Evolutionary conservation across 2,797 vertebrate species (phyloP).

Genomic region (Lagodon rhomboides): DNA sequence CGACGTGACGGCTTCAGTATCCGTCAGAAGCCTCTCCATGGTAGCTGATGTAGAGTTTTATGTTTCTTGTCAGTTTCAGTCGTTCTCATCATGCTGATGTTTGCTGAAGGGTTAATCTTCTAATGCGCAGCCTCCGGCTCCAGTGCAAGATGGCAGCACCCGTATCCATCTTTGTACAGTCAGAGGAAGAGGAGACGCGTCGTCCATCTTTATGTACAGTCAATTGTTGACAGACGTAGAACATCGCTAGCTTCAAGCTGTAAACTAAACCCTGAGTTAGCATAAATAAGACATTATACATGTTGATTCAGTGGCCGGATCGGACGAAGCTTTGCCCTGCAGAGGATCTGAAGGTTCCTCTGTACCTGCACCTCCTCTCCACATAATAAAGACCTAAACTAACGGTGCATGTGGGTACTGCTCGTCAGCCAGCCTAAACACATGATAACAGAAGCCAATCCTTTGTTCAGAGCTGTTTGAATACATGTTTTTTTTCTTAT

Average conservation of each 20-base stretch:
- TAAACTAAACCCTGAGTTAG: neutral
- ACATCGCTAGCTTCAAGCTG: neutral
- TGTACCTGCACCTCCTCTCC: neutral
- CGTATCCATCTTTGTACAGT: too few relatives aligned
- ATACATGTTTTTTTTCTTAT: neutral
- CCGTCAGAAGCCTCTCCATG: too few relatives aligned
- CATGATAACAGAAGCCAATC: neutral
- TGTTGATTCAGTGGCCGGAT: neutral
- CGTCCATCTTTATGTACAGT: too few relatives aligned
- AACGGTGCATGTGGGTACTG: neutral
- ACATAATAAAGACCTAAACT: neutral
- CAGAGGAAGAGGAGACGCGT: too few relatives aligned
- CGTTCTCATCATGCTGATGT: too few relatives aligned
- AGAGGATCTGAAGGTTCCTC: slow-evolving; percentile 4
- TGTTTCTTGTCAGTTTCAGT: too few relatives aligned
- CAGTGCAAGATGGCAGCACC: too few relatives aligned
- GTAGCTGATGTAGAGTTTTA: too few relatives aligned
- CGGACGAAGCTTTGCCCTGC: neutral
- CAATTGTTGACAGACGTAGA: neutral
- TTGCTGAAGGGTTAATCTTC: too few relatives aligned
- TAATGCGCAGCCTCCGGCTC: too few relatives aligned
- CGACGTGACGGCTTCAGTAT: too few relatives aligned
- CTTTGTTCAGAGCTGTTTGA: neutral
- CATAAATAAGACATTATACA: neutral
- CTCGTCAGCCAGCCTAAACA: neutral